A percentile compares a stretch with the other conserved stretches of the same genome.
Conservation (phyloP, 2,113 vertebrate species). For the Amazona vittata region DNA sequence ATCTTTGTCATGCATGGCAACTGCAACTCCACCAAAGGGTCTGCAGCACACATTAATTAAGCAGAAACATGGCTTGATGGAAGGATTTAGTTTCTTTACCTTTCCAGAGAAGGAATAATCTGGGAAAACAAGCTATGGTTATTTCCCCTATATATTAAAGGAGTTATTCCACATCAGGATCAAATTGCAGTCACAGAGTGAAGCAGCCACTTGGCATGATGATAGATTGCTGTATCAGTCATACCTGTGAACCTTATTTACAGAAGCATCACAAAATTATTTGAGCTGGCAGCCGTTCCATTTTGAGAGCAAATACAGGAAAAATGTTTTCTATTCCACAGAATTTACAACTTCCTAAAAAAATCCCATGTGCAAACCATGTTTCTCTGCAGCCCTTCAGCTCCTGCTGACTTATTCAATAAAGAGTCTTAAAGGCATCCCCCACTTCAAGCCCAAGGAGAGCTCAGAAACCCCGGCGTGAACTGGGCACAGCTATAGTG, state of each 20-base stretch:
- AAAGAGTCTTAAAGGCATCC: background rate
- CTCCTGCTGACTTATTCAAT: background rate
- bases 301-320: constrained; percentile 6
- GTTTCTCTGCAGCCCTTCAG: background rate
- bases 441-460: background rate
- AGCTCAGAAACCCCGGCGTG: background rate
- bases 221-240: constrained; percentile 27
- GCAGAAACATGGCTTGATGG: background rate
- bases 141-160: background rate
- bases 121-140: background rate
- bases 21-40: accelerated
- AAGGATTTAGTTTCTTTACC: background rate
- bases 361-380: background rate
- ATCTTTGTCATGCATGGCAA: background rate
- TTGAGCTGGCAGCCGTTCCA: background rate
- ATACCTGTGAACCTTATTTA: constrained; percentile 32
- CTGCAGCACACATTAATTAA: background rate
- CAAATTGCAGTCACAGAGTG: background rate
- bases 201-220: background rate
- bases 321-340: background rate
- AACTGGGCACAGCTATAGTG: background rate
- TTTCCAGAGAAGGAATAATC: background rate
- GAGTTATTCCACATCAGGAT: background rate
- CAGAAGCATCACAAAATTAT: constrained; percentile 36
- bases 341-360: background rate